phyloP scores from a whole-genome alignment of 2,888 invertebrate genomes.

The Capitulum mitella region DNA sequence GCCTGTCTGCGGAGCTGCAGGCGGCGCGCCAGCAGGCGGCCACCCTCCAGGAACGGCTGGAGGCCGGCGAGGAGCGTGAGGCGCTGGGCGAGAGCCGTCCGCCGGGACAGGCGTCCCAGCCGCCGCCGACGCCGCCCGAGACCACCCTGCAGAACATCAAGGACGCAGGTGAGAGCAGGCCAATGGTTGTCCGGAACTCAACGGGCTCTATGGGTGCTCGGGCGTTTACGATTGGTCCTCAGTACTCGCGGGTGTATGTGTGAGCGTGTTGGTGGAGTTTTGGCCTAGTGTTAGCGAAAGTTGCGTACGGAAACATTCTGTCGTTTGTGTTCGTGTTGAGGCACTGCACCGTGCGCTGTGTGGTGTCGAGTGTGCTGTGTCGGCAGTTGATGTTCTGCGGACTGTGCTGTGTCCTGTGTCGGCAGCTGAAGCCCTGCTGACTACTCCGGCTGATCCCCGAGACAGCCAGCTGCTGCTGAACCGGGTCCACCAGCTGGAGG shows the following conservation, averaged over 20 bases:
- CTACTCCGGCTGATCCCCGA: background rate
- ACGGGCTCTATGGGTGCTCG: too few species aligned
- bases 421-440: background rate
- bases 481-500: slow-evolving; percentile 5
- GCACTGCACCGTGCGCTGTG: too few species aligned
- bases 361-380: too few species aligned
- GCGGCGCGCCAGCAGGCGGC: background rate
- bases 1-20: background rate
- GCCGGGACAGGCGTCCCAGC: background rate
- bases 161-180: slow-evolving; percentile 4
- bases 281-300: too few species aligned
- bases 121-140: background rate
- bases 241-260: too few species aligned
- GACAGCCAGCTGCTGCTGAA: background rate
- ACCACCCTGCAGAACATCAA: background rate
- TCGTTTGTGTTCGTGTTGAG: too few species aligned
- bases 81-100: slow-evolving; percentile 4
- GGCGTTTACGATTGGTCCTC: too few species aligned
- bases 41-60: background rate
- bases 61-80: background rate
- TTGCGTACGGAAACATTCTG: too few species aligned
- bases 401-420: background rate
- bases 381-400: too few species aligned
- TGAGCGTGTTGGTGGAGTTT: too few species aligned
- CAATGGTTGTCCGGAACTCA: too few species aligned